Evolutionary conservation across 2,113 vertebrate species (phyloP).

Genomic region (Macrotus californicus): DNA sequence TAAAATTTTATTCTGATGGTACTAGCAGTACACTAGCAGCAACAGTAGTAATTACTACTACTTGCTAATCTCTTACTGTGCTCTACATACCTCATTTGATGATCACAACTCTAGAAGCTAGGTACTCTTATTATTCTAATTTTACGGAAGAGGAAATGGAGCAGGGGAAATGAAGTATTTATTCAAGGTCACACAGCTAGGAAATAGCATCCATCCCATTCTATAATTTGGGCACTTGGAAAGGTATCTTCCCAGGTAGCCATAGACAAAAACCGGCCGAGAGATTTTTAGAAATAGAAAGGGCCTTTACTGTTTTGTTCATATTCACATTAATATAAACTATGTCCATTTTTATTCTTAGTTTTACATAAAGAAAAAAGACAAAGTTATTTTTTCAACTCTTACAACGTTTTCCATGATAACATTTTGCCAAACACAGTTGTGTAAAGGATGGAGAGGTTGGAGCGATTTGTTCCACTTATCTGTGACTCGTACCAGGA

Average conservation of each 20-base stretch:
- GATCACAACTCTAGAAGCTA: neutral
- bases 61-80: neutral
- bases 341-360: neutral
- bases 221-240: neutral
- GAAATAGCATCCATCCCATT: neutral
- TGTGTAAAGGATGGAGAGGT: too few relatives aligned
- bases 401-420: neutral
- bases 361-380: neutral
- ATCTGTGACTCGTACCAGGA: neutral
- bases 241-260: neutral
- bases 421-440: neutral
- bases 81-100: neutral
- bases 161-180: neutral
- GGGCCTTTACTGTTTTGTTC: neutral
- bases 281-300: neutral
- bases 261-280: neutral
- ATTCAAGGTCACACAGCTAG: neutral
- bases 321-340: neutral
- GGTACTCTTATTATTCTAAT: neutral
- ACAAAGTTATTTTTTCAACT: neutral
- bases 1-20: constrained; percentile 45
- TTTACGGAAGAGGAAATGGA: neutral
- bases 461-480: too few relatives aligned
- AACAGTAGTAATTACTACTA: neutral
- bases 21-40: neutral